phyloP scores from a whole-genome alignment of 2,797 vertebrate species.

The Bucorvus abyssinicus region DNA sequence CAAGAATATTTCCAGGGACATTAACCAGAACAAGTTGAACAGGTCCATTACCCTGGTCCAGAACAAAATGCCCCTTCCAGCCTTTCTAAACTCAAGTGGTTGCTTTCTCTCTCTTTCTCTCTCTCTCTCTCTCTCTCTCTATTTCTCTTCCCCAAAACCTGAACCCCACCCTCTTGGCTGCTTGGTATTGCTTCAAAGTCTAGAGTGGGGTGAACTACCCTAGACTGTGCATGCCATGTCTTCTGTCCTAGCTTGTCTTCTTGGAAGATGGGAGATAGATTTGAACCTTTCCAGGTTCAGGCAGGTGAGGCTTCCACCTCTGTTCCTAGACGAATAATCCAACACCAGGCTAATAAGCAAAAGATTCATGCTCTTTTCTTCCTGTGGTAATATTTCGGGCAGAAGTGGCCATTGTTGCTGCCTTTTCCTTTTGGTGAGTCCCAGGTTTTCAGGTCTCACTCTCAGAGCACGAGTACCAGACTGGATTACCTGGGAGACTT shows the following conservation, averaged over 20 bases:
- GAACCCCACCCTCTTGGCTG: background rate
- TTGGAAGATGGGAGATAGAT: background rate
- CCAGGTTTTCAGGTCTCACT: background rate
- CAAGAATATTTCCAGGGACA: background rate
- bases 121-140: too few relatives aligned
- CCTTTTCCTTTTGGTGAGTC: background rate
- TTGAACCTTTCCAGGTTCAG: background rate
- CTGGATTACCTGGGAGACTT: background rate
- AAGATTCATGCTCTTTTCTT: background rate
- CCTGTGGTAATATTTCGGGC: background rate
- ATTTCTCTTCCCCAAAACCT: background rate
- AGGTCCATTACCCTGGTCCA: background rate
- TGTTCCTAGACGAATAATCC: background rate
- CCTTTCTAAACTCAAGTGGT: background rate
- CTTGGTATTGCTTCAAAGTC: background rate
- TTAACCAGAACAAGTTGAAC: background rate
- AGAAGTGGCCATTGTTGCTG: background rate
- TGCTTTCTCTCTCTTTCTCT: too few relatives aligned
- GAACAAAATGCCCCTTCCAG: background rate
- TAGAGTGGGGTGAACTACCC: background rate
- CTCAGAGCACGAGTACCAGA: background rate
- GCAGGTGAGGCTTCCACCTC: background rate
- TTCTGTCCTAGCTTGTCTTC: background rate
- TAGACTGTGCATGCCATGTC: background rate
- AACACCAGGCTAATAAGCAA: background rate